Base-by-base conservation (phyloP, 2,113 vertebrate species). In the Himantopus leucocephalus region DNA sequence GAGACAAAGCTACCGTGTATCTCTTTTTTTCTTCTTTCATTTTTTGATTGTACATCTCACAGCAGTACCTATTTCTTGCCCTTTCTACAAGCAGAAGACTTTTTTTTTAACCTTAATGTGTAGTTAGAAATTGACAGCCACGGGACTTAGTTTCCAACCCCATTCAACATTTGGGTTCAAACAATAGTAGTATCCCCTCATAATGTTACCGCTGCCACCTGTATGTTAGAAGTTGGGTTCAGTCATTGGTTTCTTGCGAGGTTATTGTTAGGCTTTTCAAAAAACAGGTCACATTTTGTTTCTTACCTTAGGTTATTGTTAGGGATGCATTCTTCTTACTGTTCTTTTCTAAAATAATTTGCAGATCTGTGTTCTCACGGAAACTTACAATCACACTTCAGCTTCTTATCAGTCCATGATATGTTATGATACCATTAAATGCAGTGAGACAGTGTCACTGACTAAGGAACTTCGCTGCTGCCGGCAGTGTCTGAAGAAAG, bases 21-120 rank as follows among this genome's bases (percentile, higher is more conserved):
- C 5, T 43, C 0, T 15, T 23, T 23, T 12, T 47, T 53, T 39
- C 5, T 19, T 48, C 5, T 39, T 73, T 14, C 3, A 2, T 48
- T 52, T n/a, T 39, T 79, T 67, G 34, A 9, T 39, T 55, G 6
- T 39, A 34, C 24, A 19, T 48, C 8, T 6, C 9, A 59, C 16
- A 39, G 41, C 14, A 48, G 9, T 60, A 18, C 4, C 8, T 43
- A 24, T 80, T 80, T 66, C 24, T 35, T 89, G 7, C 26, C 12
- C 39, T 41, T 94, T 66, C 41, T 77, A 52, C 37, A 55, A 78
- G 53, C 20, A 56, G n/a, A 9, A 58, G 10, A 24, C 47, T 10
- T 47, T 39, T 22, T 64, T 64, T 58, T 74, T 62, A 9, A 18
- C 9, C 12, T 8, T 84, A 27, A 71, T 32, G 1, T 74, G 15